phyloP scores from a whole-genome alignment of 2,888 invertebrate species.

The Agrochola circellaris region DNA sequence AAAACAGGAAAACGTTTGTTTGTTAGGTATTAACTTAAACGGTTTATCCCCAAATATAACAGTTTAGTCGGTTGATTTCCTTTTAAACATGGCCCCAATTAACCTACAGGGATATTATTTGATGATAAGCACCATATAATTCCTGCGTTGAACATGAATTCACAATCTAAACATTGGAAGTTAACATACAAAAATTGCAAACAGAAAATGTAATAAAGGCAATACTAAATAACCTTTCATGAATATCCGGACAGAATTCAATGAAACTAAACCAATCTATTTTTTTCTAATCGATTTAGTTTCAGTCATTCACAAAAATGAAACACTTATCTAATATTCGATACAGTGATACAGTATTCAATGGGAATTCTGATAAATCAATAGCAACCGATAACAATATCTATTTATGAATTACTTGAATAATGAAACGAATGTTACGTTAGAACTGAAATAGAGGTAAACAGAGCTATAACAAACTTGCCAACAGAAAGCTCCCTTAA shows the following conservation, averaged over 20 bases:
- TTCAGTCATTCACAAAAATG: conserved; percentile 39
- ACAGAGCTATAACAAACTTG: background rate
- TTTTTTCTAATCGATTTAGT: background rate
- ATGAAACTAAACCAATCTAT: background rate
- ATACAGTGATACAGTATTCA: conserved; percentile 25
- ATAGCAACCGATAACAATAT: conserved; percentile 32
- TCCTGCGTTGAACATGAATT: background rate
- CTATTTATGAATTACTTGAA: conserved; percentile 33
- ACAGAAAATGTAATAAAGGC: background rate
- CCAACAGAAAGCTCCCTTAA: background rate
- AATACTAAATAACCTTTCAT: background rate
- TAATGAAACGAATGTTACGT: conserved; percentile 5
- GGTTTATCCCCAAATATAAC: conserved; percentile 41
- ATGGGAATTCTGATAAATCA: conserved; percentile 28
- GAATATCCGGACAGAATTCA: background rate
- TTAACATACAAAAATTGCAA: background rate
- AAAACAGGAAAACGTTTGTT: conserved; percentile 51
- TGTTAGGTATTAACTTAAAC: conserved; percentile 44
- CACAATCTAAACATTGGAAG: background rate
- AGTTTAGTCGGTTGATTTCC: conserved; percentile 48
- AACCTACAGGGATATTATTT: conserved; percentile 35
- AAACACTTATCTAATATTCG: conserved; percentile 9
- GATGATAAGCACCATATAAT: conserved; percentile 25
- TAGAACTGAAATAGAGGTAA: background rate
- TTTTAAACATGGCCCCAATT: conserved; percentile 43